These are phyloP conservation scores for Anorthoa munda DNA, from an alignment of 2,888 invertebrate species.

Conservation along the genomic window DNA sequence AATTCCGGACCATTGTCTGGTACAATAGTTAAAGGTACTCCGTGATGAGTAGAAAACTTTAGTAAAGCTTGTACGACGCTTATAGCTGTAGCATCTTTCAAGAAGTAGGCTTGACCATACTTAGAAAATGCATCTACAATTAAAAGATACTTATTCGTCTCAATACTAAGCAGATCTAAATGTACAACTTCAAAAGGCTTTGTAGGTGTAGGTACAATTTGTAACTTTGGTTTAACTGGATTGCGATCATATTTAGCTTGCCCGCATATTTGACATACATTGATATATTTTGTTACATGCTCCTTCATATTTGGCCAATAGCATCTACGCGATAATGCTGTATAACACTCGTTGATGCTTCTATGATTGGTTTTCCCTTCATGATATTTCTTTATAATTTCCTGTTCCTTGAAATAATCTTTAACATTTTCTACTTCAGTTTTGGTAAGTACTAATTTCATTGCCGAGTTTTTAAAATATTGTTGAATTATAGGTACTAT, in stretches of 20 bases:
- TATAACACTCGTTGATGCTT: not conserved
- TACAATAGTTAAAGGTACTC: too few species aligned
- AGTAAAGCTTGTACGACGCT: slow-evolving; percentile 8
- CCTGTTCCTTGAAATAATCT: not conserved
- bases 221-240: too few species aligned
- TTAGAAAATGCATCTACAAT: slow-evolving; percentile 25
- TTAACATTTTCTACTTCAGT: not conserved
- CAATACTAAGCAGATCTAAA: too few species aligned
- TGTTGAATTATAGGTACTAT: slow-evolving; percentile 15
- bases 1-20: too few species aligned
- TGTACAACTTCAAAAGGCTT: too few species aligned
- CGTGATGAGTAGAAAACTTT: not conserved
- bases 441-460: slow-evolving; percentile 23
- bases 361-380: slow-evolving; percentile 7
- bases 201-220: too few species aligned
- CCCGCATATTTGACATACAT: too few species aligned
- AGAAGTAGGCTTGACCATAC: slow-evolving; percentile 12
- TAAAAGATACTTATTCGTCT: too few species aligned
- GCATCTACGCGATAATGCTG: not conserved
- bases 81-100: slow-evolving; percentile 20
- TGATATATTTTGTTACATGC: too few species aligned
- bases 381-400: not conserved
- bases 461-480: slow-evolving; percentile 41
- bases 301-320: too few species aligned
- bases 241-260: too few species aligned